phyloP scores from a whole-genome alignment of 2,888 invertebrate species.

The Ectemnius continuus region DNA sequence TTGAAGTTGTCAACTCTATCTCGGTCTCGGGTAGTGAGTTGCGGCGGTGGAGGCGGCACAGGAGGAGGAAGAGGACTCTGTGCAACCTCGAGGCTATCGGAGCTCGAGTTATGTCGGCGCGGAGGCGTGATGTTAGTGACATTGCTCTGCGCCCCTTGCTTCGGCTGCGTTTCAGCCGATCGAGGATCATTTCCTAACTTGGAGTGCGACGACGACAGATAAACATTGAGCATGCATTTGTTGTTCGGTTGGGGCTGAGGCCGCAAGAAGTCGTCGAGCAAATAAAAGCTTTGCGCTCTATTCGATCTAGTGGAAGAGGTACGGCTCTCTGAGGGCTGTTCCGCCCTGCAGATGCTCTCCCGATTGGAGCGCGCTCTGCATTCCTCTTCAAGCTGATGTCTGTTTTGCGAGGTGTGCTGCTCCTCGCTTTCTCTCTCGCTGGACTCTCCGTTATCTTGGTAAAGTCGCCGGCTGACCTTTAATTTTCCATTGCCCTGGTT shows the following conservation, averaged over 20 bases:
- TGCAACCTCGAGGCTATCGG: slow-evolving; percentile 76
- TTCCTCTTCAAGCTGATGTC: slow-evolving; percentile 54
- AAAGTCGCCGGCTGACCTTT: slow-evolving; percentile 70
- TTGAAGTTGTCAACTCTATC: slow-evolving; percentile 65
- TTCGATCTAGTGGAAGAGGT: slow-evolving; percentile 69
- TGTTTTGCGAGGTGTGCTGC: slow-evolving; percentile 34
- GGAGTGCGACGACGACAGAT: slow-evolving; percentile 71
- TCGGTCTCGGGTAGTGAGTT: slow-evolving; percentile 55
- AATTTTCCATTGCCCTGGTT: slow-evolving; percentile 56
- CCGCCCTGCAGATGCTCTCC: slow-evolving; percentile 40
- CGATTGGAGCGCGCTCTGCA: slow-evolving; percentile 25
- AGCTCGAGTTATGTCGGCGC: slow-evolving; percentile 75
- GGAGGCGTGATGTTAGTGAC: slow-evolving; percentile 74
- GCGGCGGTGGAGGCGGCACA: slow-evolving; percentile 78
- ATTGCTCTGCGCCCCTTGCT: slow-evolving; percentile 46
- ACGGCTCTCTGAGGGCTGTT: slow-evolving; percentile 34
- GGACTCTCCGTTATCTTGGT: slow-evolving; percentile 61
- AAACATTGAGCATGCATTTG: slow-evolving; percentile 72
- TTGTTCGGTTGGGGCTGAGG: slow-evolving; percentile 69
- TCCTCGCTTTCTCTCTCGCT: slow-evolving; percentile 56
- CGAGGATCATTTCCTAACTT: slow-evolving; percentile 52
- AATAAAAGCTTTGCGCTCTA: slow-evolving; percentile 78
- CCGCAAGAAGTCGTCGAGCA: slow-evolving; percentile 78
- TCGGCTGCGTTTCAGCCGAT: not conserved
- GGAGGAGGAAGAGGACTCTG: slow-evolving; percentile 78